These are phyloP conservation scores for Peromyscus maniculatus DNA, from an alignment of 2,113 vertebrate species.

Conservation along the genomic window DNA sequence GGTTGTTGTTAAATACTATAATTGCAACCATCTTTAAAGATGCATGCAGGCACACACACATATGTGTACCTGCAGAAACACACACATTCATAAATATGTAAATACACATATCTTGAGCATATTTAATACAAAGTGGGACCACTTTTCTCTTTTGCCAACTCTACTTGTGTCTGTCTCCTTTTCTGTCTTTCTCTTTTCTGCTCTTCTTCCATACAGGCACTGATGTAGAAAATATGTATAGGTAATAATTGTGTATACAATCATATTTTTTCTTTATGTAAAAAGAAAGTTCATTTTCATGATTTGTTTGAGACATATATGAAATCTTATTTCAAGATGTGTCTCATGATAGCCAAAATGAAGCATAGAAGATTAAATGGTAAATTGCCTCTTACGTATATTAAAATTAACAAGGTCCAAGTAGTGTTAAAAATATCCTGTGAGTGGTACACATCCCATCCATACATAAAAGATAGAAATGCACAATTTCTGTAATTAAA, in stretches of 20 bases:
- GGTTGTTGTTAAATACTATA: background rate
- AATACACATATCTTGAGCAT: background rate
- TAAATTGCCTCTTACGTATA: constrained; percentile 1
- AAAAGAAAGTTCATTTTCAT: background rate
- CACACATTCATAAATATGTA: background rate
- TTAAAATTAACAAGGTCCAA: constrained; percentile 49
- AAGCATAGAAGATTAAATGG: constrained; percentile 21
- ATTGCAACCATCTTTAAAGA: background rate
- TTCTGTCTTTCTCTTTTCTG: background rate
- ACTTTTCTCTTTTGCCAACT: background rate
- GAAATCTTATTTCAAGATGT: background rate
- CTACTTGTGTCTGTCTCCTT: background rate
- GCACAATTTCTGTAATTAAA: background rate
- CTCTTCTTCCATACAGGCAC: background rate
- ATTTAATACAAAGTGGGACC: background rate
- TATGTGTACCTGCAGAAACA: background rate
- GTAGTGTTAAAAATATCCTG: constrained; percentile 19
- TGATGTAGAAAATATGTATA: background rate
- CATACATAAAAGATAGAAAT: background rate
- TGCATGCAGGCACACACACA: background rate
- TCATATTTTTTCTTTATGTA: background rate
- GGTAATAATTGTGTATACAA: background rate
- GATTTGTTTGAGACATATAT: constrained; percentile 20
- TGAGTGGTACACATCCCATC: background rate
- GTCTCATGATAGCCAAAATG: background rate